Percentiles rank a stretch among this genome's conserved stretches.
Evolutionary conservation across 2,797 vertebrate genomes (phyloP).

Genomic region (Luscinia luscinia): DNA sequence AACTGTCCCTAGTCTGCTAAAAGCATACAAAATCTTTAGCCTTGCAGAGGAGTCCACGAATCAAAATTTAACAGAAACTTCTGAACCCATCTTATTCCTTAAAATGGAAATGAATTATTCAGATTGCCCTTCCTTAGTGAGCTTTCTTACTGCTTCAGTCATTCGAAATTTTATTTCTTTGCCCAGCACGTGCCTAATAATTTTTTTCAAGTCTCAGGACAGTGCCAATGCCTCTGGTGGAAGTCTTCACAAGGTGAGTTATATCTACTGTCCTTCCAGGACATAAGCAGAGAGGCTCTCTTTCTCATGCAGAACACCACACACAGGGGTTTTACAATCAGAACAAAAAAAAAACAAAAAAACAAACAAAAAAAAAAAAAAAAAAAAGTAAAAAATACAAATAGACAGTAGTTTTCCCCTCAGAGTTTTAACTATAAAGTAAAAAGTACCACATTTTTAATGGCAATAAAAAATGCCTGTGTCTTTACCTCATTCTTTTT

Average conservation of each 20-base stretch:
- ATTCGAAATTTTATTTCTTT: not conserved
- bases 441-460: not conserved
- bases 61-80: not conserved
- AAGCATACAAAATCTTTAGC: not conserved
- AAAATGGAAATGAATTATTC: not conserved
- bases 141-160: not conserved
- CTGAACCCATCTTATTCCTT: not conserved
- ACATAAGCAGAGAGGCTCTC: not conserved
- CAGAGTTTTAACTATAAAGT: not conserved
- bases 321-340: not conserved
- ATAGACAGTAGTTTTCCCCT: not conserved
- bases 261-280: not conserved
- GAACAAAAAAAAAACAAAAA: constrained; percentile 13
- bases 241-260: not conserved
- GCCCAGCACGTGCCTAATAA: not conserved
- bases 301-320: not conserved
- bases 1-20: not conserved
- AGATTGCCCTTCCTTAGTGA: not conserved
- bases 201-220: not conserved
- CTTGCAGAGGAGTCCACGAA: not conserved
- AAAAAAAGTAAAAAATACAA: not conserved
- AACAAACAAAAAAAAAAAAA: constrained; percentile 3
- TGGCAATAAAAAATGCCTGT: not conserved
- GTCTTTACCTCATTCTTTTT: not conserved
- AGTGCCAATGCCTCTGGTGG: not conserved